These are phyloP conservation scores for Paramormyrops kingsleyae DNA, from an alignment of 2,113 vertebrate species.

Conservation along the genomic window DNA sequence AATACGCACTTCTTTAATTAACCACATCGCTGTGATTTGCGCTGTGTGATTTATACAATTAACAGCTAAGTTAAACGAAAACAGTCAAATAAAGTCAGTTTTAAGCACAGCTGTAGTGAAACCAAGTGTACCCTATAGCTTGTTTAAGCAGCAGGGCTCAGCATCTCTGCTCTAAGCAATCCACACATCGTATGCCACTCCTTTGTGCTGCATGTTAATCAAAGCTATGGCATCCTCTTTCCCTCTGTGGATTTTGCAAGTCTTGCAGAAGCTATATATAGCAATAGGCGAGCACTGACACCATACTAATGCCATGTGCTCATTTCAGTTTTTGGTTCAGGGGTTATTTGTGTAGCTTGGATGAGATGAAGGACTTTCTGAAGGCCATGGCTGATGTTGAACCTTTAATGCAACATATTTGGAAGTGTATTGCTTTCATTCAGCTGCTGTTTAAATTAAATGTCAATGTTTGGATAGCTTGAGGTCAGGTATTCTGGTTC, in stretches of 20 bases:
- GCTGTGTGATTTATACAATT: background rate
- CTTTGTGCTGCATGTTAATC: background rate
- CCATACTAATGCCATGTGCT: constrained; percentile 9
- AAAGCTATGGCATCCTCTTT: constrained; percentile 4
- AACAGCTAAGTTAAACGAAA: background rate
- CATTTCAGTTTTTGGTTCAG: constrained; percentile 13
- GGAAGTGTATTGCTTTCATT: background rate
- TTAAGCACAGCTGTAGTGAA: background rate
- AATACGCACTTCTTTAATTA: background rate
- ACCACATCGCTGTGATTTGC: background rate
- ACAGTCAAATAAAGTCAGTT: too few relatives aligned
- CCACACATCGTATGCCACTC: background rate
- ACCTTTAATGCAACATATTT: background rate
- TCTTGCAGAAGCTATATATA: constrained; percentile 14
- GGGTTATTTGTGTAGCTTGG: background rate
- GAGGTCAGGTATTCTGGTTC: background rate
- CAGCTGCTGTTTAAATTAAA: background rate
- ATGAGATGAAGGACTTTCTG: background rate
- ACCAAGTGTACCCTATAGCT: background rate
- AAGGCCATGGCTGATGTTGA: background rate
- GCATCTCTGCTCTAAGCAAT: background rate
- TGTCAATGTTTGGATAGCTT: background rate
- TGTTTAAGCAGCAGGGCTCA: background rate
- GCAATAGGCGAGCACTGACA: background rate
- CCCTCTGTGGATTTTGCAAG: constrained; percentile 21